Conservation (phyloP, 2,797 vertebrate genomes). For the Rhinogobio ventralis region DNA sequence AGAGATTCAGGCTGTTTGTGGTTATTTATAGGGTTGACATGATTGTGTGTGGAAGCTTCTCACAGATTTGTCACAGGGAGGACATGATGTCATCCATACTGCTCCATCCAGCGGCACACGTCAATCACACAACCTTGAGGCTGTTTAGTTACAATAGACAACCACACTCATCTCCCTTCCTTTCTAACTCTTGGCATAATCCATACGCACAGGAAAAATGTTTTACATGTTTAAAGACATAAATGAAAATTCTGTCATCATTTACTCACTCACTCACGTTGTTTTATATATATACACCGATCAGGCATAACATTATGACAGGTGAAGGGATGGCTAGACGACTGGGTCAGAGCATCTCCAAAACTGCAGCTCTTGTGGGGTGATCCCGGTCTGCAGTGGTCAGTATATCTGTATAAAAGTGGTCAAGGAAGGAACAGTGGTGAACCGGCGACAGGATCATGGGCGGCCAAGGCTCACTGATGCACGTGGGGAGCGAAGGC, state of each 20-base stretch:
- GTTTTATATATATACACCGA: background rate
- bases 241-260: background rate
- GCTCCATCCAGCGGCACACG: background rate
- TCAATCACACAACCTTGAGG: constrained; percentile 24
- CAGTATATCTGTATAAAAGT: too few species aligned
- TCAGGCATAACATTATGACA: too few species aligned
- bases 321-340: too few species aligned
- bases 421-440: too few species aligned
- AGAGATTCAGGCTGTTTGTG: constrained; percentile 10
- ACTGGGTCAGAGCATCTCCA: too few species aligned
- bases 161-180: background rate
- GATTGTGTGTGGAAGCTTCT: background rate
- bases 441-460: too few species aligned
- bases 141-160: background rate
- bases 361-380: too few species aligned
- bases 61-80: background rate
- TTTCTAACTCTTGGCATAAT: background rate
- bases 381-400: too few species aligned
- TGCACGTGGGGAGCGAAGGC: too few species aligned
- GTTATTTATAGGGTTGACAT: constrained; percentile 45
- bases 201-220: background rate
- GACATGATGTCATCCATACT: constrained; percentile 23
- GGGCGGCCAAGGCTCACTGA: too few species aligned
- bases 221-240: background rate
- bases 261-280: background rate